These are phyloP conservation scores for Actinemys pallida DNA, from an alignment of 2,113 vertebrate species.

Conservation along the genomic window DNA sequence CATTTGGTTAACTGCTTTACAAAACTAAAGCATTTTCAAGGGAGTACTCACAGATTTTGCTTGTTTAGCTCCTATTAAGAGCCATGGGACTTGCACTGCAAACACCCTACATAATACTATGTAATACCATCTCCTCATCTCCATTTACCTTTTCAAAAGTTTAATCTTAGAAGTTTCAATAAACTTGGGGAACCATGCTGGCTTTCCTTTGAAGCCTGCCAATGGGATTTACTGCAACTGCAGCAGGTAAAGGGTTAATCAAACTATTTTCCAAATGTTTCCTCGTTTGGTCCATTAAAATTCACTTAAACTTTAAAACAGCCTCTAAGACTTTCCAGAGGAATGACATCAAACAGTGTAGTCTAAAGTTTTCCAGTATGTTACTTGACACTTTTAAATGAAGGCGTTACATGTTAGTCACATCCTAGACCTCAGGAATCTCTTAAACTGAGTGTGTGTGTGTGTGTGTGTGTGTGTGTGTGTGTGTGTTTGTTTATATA, in stretches of 20 bases:
- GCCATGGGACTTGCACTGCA: neutral
- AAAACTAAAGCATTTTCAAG: neutral
- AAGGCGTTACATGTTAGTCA: neutral
- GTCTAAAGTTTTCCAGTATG: slow-evolving; percentile 60
- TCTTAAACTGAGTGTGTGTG: neutral
- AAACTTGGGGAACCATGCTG: neutral
- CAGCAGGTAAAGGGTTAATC: slow-evolving; percentile 47
- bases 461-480: neutral
- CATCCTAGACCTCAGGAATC: slow-evolving; percentile 44
- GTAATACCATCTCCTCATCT: neutral
- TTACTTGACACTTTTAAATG: slow-evolving; percentile 46
- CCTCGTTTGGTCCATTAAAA: slow-evolving; percentile 61
- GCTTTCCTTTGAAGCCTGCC: neutral
- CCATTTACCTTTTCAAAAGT: neutral
- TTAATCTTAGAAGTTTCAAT: neutral
- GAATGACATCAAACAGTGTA: slow-evolving; percentile 54
- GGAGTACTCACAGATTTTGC: neutral
- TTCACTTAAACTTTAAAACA: slow-evolving; percentile 63
- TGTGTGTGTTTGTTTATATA: neutral
- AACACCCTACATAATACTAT: neutral
- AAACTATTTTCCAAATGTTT: slow-evolving; percentile 25
- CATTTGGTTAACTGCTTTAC: neutral
- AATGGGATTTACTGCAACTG: neutral
- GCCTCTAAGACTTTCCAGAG: slow-evolving; percentile 63
- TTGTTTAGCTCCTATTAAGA: neutral